Conservation (phyloP, 53 echinoderm and acorn worm genomes). For the Zoroaster sp. region DNA sequence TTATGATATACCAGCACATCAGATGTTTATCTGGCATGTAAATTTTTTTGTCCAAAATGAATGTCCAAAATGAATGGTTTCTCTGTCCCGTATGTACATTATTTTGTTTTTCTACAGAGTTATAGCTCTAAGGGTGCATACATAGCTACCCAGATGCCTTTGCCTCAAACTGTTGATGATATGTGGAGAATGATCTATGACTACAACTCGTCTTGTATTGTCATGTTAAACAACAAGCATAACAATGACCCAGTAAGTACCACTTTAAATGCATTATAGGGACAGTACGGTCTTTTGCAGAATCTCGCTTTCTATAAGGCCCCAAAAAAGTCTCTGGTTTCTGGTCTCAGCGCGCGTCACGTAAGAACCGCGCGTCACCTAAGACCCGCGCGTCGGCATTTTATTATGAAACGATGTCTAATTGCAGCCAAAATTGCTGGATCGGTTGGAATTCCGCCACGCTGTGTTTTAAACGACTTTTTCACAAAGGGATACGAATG, state of each 20-base stretch:
- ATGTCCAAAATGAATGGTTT: not conserved
- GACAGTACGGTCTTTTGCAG: not conserved
- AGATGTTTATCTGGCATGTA: not conserved
- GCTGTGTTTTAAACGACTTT: too few relatives aligned
- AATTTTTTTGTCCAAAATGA: not conserved
- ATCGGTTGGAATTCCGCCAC: too few relatives aligned
- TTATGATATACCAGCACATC: not conserved
- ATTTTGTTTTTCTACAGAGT: not conserved
- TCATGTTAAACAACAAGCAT: conserved; percentile 37
- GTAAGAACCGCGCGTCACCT: too few relatives aligned
- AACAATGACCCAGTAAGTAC: conserved; percentile 18
- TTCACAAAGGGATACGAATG: too few relatives aligned
- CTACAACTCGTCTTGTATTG: conserved; percentile 16
- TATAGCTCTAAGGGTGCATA: not conserved
- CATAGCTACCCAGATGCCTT: conserved; percentile 46
- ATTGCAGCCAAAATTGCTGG: too few relatives aligned
- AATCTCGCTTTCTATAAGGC: too few relatives aligned
- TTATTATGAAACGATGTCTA: too few relatives aligned
- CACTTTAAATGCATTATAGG: too few relatives aligned
- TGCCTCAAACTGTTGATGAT: conserved; percentile 11
- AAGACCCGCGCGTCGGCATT: too few relatives aligned
- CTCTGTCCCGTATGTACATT: not conserved
- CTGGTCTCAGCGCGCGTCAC: too few relatives aligned
- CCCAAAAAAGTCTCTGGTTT: too few relatives aligned
- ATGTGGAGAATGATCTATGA: conserved; percentile 55